A percentile compares a stretch with the other conserved stretches of the same genome.
phyloP scores from a whole-genome alignment of 2,113 vertebrate genomes.

The Anolis sagrei region DNA sequence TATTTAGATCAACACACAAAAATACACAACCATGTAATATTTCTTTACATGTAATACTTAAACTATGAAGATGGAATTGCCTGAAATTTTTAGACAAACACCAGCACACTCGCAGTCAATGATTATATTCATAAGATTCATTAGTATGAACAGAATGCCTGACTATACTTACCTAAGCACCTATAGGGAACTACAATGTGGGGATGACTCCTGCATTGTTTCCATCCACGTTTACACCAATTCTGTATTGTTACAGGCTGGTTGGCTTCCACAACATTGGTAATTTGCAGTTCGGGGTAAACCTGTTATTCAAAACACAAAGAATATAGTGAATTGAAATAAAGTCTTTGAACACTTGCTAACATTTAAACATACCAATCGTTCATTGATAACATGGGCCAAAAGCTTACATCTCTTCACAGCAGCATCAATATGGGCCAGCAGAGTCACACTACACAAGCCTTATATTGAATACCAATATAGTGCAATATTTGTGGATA shows the following conservation, averaged over 20 bases:
- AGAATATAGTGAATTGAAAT: conserved; percentile 36
- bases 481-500: too few species aligned
- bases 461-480: too few species aligned
- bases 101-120: background rate
- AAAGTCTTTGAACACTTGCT: background rate
- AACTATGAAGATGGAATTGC: background rate
- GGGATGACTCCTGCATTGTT: conserved; percentile 89
- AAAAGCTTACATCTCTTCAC: background rate
- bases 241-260: conserved; percentile 96
- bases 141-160: background rate
- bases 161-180: conserved; percentile 87
- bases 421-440: too few species aligned
- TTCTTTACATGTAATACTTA: background rate
- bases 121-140: conserved; percentile 9
- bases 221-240: conserved; percentile 96
- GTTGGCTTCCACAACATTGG: conserved; percentile 98
- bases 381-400: background rate
- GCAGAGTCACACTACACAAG: too few species aligned
- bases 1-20: background rate
- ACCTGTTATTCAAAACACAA: conserved; percentile 77
- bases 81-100: background rate
- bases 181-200: conserved; percentile 98
- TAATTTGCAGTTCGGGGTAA: conserved; percentile 97
- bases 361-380: background rate
- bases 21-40: background rate